Base-by-base conservation (phyloP, 1,140 invertebrate genomes). In the Calephelis nemesis region DNA sequence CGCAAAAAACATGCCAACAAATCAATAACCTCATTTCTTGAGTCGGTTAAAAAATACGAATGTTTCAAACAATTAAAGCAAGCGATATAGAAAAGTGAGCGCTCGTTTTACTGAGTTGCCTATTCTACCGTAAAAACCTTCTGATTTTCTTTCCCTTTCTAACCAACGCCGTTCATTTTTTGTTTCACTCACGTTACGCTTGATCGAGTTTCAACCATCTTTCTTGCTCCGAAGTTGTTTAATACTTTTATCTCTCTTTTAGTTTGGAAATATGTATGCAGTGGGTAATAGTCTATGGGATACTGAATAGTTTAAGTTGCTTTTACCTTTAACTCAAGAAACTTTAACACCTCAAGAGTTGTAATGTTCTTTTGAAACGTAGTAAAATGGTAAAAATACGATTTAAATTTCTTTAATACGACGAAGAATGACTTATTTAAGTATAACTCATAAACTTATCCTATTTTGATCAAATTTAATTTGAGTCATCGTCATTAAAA, bases 191-290 rank as follows among this genome's bases (percentile, higher is more conserved):
- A 63, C 79, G 76, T 76, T 78, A 78, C 74, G 83, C 75, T 75
- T 85, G 86, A 90, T 90, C 88, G 82, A 90, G 85, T 88, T 89
- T 85, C 84, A 89, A 89, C 88, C 84, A 88, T 89, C 87, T 86
- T 88, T 84, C 87, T 90, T 88, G 82, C 84, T 81, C 83, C 79
- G 74, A 86, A 87, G 88, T 80, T 81, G 87, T 90, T 83, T 78
- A 86, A 89, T 88, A 88, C 84, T 87, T 90, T 89, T 89, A 87
- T 88, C 77, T 84, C 80, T 82, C 76, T 87, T 86, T 85, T 78
- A 70, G 76, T 85, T 77, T 75, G 78, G 71, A 82, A 75, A 83
- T 89, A 90, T 87, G 85, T 85, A 90, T 88, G 77, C 81, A 86
- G 84, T 87, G 80, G 82, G 80, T 85, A 86, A 85, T 85, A 77